phyloP scores from a whole-genome alignment of 2,797 vertebrate species.

The Momotus momota region DNA sequence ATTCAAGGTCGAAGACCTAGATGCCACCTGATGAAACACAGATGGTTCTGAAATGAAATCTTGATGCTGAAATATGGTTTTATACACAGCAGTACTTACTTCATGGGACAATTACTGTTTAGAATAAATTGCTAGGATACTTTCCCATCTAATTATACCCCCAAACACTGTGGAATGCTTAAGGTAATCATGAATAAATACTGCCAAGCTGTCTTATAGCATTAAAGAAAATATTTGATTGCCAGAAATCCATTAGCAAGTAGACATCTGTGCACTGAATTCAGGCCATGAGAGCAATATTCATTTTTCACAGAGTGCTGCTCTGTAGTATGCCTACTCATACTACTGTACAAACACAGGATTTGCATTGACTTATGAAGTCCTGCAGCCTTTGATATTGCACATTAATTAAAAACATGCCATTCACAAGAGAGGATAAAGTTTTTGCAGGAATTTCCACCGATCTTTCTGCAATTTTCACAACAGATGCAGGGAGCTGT shows the following conservation, averaged over 20 bases:
- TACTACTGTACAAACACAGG: constrained; percentile 1
- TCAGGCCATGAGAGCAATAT: not conserved
- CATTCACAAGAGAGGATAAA: not conserved
- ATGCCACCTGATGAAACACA: not conserved
- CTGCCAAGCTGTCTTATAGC: constrained; percentile 33
- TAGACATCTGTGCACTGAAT: constrained; percentile 52
- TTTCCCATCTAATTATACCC: constrained; percentile 35
- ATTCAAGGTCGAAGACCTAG: not conserved
- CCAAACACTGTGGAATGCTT: not conserved
- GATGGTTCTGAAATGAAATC: not conserved
- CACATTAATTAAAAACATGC: constrained; percentile 25
- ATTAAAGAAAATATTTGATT: constrained; percentile 56
- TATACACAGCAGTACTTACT: not conserved
- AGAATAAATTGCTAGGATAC: not conserved
- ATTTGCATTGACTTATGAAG: constrained; percentile 26
- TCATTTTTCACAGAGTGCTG: not conserved
- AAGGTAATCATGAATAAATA: constrained; percentile 41
- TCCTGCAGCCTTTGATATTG: constrained; percentile 1
- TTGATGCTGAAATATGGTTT: not conserved
- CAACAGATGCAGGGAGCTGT: not conserved
- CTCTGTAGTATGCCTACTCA: not conserved
- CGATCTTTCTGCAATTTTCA: not conserved
- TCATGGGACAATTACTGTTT: not conserved
- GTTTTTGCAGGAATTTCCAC: not conserved
- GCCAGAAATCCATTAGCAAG: constrained; percentile 48